Evolutionary conservation across 2,113 vertebrate species (phyloP).

Genomic region (Marmota flaviventris): DNA sequence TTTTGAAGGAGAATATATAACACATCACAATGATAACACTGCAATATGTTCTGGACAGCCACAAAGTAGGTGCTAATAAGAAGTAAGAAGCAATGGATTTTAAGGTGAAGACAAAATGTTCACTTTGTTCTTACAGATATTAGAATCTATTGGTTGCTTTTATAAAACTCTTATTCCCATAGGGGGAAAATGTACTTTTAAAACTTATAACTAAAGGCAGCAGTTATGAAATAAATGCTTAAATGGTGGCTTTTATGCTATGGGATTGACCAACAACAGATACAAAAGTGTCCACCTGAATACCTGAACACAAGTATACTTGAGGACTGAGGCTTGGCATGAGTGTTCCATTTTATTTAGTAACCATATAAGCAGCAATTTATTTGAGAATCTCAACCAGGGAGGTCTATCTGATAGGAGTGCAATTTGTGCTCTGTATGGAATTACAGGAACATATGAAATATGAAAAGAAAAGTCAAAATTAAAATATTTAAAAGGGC

Average conservation of each 20-base stretch:
- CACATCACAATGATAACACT: neutral
- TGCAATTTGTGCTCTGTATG: neutral
- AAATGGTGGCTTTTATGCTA: neutral
- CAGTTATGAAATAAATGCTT: neutral
- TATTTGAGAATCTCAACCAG: neutral
- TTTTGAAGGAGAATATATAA: neutral
- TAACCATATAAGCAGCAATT: neutral
- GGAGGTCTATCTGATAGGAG: neutral
- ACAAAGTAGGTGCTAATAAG: neutral
- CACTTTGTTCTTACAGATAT: neutral
- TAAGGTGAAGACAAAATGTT: neutral
- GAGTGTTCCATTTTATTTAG: neutral
- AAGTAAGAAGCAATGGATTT: neutral
- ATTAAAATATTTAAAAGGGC: constrained; percentile 19
- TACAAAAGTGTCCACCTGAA: neutral
- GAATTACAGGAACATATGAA: neutral
- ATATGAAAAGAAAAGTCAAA: neutral
- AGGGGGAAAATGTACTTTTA: neutral
- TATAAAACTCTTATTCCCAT: neutral
- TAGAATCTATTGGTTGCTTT: neutral
- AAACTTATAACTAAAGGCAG: neutral
- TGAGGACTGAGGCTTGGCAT: neutral
- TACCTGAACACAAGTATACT: neutral
- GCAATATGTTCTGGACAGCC: neutral
- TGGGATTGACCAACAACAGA: too few species aligned